A percentile compares a stretch with the other conserved stretches of the same genome.
Evolutionary conservation across 1,140 invertebrate genomes (phyloP).

Genomic region (Cephus cinctus): DNA sequence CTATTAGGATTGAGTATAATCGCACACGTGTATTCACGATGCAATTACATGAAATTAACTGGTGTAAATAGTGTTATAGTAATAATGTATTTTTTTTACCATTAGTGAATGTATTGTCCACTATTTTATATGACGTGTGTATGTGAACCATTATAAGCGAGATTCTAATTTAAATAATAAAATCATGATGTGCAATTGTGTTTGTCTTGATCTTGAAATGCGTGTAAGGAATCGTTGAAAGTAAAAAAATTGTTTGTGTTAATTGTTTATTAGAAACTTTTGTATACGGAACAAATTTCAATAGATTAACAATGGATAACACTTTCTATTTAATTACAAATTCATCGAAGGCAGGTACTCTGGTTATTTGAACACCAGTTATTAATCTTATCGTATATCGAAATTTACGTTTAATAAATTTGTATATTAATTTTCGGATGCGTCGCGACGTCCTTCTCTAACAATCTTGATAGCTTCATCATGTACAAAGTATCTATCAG

Average conservation of each 20-base stretch:
- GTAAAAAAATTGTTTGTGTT: neutral
- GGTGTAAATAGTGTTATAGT: slow-evolving; percentile 32
- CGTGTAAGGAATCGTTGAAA: neutral
- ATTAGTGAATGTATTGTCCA: slow-evolving; percentile 23
- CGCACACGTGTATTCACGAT: too few relatives aligned
- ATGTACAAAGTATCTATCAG: neutral
- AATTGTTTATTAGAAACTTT: slow-evolving; percentile 17
- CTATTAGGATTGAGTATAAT: too few relatives aligned
- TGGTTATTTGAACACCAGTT: slow-evolving; percentile 6
- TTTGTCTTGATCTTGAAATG: slow-evolving; percentile 3
- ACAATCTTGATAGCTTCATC: slow-evolving; percentile 2
- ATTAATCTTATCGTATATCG: slow-evolving; percentile 14
- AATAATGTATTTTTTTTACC: slow-evolving; percentile 38
- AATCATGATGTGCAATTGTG: slow-evolving; percentile 15
- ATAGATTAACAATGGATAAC: slow-evolving; percentile 30
- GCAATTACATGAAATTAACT: slow-evolving; percentile 21
- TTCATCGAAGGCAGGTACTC: slow-evolving; percentile 26
- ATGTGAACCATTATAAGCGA: slow-evolving; percentile 30
- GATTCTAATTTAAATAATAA: slow-evolving; percentile 29
- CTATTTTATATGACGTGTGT: slow-evolving; percentile 30
- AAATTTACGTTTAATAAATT: slow-evolving; percentile 9
- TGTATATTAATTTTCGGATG: slow-evolving; percentile 3
- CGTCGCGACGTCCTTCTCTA: too few relatives aligned
- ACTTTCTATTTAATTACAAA: slow-evolving; percentile 10
- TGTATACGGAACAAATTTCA: slow-evolving; percentile 16